Evolutionary conservation across 2,888 invertebrate species (phyloP).

Genomic region (Oscheius sp.): DNA sequence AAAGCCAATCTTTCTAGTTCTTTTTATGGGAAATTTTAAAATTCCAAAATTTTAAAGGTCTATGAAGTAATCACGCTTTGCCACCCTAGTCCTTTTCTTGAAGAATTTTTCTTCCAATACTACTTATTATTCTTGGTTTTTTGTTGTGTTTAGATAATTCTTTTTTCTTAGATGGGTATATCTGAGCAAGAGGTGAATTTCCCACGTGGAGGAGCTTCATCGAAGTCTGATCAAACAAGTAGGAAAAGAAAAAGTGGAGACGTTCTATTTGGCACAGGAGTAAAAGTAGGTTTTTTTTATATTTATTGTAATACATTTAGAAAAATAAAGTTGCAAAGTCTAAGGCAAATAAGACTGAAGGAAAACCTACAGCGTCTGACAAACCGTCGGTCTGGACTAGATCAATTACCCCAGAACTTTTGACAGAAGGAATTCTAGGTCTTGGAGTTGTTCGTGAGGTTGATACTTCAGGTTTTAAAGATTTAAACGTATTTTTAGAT

Average conservation of each 20-base stretch:
- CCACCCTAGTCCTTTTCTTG: too few relatives aligned
- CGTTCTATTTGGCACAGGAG: slow-evolving; percentile 13
- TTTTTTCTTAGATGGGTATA: slow-evolving; percentile 13
- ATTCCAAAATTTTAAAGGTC: too few relatives aligned
- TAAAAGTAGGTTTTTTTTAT: slow-evolving; percentile 4
- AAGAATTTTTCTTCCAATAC: too few relatives aligned
- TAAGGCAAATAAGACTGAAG: slow-evolving; percentile 15
- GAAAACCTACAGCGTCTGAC: too few relatives aligned
- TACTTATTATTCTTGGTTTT: background rate
- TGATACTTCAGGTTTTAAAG: background rate
- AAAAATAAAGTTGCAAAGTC: slow-evolving; percentile 11
- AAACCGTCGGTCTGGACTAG: slow-evolving; percentile 50
- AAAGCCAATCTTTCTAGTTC: too few relatives aligned
- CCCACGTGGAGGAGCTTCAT: slow-evolving; percentile 14
- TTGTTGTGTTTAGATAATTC: background rate
- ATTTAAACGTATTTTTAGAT: slow-evolving; percentile 11
- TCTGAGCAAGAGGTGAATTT: slow-evolving; percentile 19
- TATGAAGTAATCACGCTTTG: too few relatives aligned
- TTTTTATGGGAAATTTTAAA: too few relatives aligned
- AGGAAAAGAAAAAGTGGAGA: slow-evolving; percentile 1
- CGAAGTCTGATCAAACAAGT: background rate
- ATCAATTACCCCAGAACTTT: slow-evolving; percentile 38
- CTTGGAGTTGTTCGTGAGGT: slow-evolving; percentile 58
- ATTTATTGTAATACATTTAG: background rate
- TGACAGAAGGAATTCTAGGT: slow-evolving; percentile 57